Percentiles rank a stretch among this genome's conserved stretches.
phyloP scores from a whole-genome alignment of 2,797 vertebrate species.

The Myotis planiceps region DNA sequence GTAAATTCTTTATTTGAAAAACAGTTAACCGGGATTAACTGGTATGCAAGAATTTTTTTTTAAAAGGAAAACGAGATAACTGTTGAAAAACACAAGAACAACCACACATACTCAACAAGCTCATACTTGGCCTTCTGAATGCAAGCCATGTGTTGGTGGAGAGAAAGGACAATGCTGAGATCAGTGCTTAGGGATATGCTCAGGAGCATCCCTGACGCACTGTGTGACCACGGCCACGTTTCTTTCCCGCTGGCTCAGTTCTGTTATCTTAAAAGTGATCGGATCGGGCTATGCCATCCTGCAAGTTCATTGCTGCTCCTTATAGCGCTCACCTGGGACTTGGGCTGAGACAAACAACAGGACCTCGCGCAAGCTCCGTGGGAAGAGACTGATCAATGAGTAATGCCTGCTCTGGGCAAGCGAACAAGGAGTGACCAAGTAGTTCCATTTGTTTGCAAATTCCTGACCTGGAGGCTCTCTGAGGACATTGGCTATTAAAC shows the following conservation, averaged over 20 bases:
- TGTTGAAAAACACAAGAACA: background rate
- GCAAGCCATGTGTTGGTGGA: background rate
- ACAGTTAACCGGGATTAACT: background rate
- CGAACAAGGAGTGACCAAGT: background rate
- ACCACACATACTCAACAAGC: background rate
- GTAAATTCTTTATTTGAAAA: slow-evolving; percentile 49
- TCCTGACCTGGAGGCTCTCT: background rate
- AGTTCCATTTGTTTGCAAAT: slow-evolving; percentile 34
- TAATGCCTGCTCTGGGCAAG: slow-evolving; percentile 3
- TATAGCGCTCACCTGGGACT: background rate
- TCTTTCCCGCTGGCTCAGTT: background rate
- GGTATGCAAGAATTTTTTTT: background rate
- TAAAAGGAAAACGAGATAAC: background rate
- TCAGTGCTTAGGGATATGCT: background rate
- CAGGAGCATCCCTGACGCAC: background rate
- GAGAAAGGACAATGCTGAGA: background rate
- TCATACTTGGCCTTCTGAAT: background rate
- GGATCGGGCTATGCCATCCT: background rate
- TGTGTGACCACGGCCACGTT: background rate
- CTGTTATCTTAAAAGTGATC: background rate
- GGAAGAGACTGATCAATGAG: background rate
- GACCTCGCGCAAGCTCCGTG: background rate
- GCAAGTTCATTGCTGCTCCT: background rate
- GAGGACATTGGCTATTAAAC: slow-evolving; percentile 11
- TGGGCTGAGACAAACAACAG: background rate